phyloP scores from a whole-genome alignment of 2,113 vertebrate species.

The Climacteris rufus region DNA sequence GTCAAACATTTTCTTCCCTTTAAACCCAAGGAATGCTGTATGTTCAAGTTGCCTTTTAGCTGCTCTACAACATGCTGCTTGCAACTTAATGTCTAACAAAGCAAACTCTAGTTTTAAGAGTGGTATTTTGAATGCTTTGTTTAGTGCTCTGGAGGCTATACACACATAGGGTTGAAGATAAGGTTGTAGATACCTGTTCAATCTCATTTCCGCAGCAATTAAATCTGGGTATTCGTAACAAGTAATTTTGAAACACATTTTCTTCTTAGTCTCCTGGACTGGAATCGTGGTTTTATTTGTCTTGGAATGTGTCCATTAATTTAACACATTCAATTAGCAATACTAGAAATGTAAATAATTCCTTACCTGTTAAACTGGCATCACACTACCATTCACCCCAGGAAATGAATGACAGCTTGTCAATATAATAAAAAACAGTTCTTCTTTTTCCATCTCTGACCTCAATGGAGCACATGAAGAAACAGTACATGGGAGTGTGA shows the following conservation, averaged over 20 bases:
- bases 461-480: background rate
- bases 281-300: background rate
- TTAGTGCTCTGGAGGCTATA: background rate
- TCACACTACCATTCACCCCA: background rate
- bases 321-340: background rate
- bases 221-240: background rate
- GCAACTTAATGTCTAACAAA: background rate
- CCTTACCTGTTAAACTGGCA: background rate
- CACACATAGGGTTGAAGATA: background rate
- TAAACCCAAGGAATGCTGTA: background rate
- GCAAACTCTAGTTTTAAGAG: background rate
- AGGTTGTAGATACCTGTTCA: background rate
- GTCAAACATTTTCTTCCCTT: background rate
- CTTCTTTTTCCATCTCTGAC: background rate
- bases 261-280: background rate
- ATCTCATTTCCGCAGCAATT: background rate
- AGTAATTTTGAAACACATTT: background rate
- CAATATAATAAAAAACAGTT: background rate
- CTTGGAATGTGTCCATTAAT: background rate
- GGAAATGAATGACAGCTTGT: background rate
- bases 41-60: background rate
- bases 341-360: background rate
- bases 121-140: background rate
- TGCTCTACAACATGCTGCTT: background rate
- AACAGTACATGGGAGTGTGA: background rate